phyloP scores from a whole-genome alignment of 2,888 invertebrate genomes.

The Emmelina monodactyla region DNA sequence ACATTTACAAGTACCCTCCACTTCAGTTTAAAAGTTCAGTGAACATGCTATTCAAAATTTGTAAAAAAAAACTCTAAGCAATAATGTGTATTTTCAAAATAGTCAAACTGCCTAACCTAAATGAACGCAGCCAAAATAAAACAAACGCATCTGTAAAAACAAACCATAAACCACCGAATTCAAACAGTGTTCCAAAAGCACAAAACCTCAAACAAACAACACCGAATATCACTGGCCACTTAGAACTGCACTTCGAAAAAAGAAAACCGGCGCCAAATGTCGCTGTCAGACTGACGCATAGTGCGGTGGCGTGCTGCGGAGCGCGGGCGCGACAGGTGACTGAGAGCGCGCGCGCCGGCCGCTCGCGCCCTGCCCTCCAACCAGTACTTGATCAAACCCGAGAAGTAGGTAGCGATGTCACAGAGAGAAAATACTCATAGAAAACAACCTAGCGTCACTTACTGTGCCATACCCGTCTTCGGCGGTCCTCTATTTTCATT shows the following conservation, averaged over 20 bases:
- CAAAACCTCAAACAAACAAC: conserved; percentile 13
- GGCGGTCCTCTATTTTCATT: conserved; percentile 34
- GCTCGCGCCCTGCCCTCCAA: background rate
- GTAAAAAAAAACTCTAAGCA: background rate
- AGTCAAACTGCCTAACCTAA: background rate
- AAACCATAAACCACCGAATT: background rate
- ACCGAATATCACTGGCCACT: conserved; percentile 14
- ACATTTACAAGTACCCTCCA: conserved; percentile 1
- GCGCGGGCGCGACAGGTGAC: conserved; percentile 46
- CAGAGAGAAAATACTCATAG: conserved; percentile 44
- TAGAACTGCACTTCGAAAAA: background rate
- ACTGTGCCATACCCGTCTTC: conserved; percentile 21
- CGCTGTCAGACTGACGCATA: too few species aligned
- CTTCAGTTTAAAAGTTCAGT: too few species aligned
- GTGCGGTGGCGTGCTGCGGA: conserved; percentile 37
- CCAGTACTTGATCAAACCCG: too few species aligned
- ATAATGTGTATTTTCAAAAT: background rate
- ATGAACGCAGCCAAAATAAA: background rate
- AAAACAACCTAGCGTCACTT: conserved; percentile 41
- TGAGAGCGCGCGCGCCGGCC: conserved; percentile 17
- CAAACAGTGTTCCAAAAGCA: conserved; percentile 5
- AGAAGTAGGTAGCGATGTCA: conserved; percentile 40
- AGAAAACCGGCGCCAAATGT: too few species aligned
- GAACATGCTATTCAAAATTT: too few species aligned
- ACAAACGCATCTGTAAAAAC: background rate